Evolutionary conservation across 2,888 invertebrate genomes (phyloP), one percentile per base, ranked within the genome.

Genomic region (Allygus modestus): DNA sequence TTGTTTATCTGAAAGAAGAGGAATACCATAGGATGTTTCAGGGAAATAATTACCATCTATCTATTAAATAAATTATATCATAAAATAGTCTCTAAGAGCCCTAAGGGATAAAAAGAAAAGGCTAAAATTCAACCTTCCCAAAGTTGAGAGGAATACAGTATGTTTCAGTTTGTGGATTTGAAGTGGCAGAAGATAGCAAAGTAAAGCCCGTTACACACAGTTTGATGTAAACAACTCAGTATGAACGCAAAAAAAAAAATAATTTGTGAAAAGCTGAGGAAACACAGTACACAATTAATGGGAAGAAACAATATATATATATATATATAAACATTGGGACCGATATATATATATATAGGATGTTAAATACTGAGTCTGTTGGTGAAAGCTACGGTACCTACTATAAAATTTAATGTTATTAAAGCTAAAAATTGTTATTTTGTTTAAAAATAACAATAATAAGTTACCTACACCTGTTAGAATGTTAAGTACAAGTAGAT

Each of bases 91-190:
- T 28, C 28, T 28, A 5, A 65, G 0, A 15, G 9, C 31, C 1
- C n/a, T n/a, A n/a, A 31, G 17, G 2, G 17, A 65, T 28, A 26
- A 65, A 9, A 11, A 4, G 17, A 65, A 31, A 65, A 26, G 17
- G 12, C 1, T 41, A 4, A 37, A 73, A 37, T 73, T 73, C 26
- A 73, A 73, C 26, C 17, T 23, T 7, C 23, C 41, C 1, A 23
- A 43, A 1, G 73, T 41, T 73, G 69, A 69, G 1, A 69, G 7
- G 20, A 41, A 37, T 23, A n/a, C n/a, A 20, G 41, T 73, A 73
- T 20, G 17, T 17, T 37, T 4, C 15, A 7, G 11, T 41, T 23
- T 15, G 43, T 4, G 12, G 1, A 1, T 73, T 73, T 41, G 73
- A 37, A 33, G 41, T 37, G 20, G 73, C 1, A 0, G 7, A 41